Evolutionary conservation across 2,888 invertebrate genomes (phyloP), one percentile per base, ranked within the genome.

Genomic region (Phengaris arion): DNA sequence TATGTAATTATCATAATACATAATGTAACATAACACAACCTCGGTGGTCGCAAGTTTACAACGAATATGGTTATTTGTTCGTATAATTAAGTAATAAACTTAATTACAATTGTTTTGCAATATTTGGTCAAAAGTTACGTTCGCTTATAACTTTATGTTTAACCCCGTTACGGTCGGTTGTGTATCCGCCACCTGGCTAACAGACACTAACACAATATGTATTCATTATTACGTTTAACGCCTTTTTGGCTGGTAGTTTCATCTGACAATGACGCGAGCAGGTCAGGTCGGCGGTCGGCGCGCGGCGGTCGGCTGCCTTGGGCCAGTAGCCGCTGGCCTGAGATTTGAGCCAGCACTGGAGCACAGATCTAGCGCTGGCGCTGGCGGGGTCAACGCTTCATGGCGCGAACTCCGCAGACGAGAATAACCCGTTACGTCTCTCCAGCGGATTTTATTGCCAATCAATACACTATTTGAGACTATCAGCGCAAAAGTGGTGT

Each of bases 371-470:
- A n/a, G 59, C 59, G 35, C 64, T 64, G 35, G 35, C 35, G 55
- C 55, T 82, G 82, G 78, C 86, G 92, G 89, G 93, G 92, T 92
- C 93, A 92, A 92, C 90, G 92, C 84, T 88, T 91, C 87, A 85
- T 81, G 86, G 86, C 92, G 91, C 92, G 91, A 91, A 93, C 92
- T 90, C 91, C 88, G 86, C 90, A 87, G 92, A 87, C 92, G 86
- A 93, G 92, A 93, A 93, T 93, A 93, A 92, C 92, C 91, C 91
- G 93, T 92, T 92, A 89, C 89, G 86, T 88, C 87, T 87, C 88
- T 89, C 90, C 88, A 91, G 86, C 83, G 87, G 87, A 85, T 89
- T 90, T 90, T 90, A 87, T 64, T 64, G 64, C 64, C 64, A 64
- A 64, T 64, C 64, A 12, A 64, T 64, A 64, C 45, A 22, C 64